Evolutionary conservation across 53 echinoderm and acorn worm species (phyloP), one percentile per base, ranked within the genome.

Genomic region (Echinometra lucunter): DNA sequence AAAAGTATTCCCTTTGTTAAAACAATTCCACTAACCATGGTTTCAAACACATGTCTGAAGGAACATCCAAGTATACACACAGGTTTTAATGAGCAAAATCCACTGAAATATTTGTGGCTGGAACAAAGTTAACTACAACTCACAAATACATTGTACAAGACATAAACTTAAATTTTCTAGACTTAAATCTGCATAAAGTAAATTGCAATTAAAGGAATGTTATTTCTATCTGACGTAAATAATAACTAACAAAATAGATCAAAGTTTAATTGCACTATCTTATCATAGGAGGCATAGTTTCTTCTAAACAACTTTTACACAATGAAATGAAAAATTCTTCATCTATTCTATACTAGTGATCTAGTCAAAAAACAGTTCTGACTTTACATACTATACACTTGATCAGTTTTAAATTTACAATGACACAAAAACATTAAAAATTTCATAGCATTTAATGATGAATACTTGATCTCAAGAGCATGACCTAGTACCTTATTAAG

Each of bases 401-500:
- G 28, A 1, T 18, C 42, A 21, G 42, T 19, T 38, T 37, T 38
- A 28, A 63, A 66, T 3, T 66, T 66, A 27, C 28, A n/a, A 9
- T 69, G 32, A 69, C 69, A 69, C 28, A 32, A n/a, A n/a, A n/a
- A 40, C 4, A 19, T 21, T 2, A 3, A 40, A 40, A 5, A 78
- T 78, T 40, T 38, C 38, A n/a, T n/a, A n/a, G n/a, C n/a, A n/a
- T n/a, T n/a, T n/a, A n/a, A n/a, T n/a, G n/a, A n/a, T n/a, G n/a
- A n/a, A n/a, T n/a, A n/a, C n/a, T n/a, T n/a, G n/a, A n/a, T n/a
- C n/a, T n/a, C n/a, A n/a, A n/a, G n/a, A n/a, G n/a, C n/a, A n/a
- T n/a, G n/a, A n/a, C n/a, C n/a, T n/a, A n/a, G n/a, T 49, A 92
- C 92, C 92, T 92, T 92, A 44, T 92, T 42, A 4, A 55, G 57